These are phyloP conservation scores for Nycteola revayana DNA, from an alignment of 2,888 invertebrate genomes.

Conservation along the genomic window DNA sequence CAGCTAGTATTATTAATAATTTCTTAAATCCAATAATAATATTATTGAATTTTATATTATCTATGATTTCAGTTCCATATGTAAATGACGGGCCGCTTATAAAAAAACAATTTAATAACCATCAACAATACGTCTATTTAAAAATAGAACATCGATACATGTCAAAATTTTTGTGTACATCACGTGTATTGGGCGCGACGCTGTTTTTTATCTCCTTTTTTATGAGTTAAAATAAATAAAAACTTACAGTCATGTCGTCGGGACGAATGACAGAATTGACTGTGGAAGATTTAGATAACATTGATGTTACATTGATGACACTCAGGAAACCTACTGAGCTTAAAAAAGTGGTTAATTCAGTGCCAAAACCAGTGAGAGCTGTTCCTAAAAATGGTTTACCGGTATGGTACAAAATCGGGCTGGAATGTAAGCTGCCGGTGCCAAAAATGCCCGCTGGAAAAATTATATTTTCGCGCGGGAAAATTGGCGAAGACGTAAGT, in stretches of 20 bases:
- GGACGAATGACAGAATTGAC: slow-evolving; percentile 34
- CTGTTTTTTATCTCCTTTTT: slow-evolving; percentile 39
- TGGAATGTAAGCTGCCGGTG: slow-evolving; percentile 79
- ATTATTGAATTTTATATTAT: too few species aligned
- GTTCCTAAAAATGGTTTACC: slow-evolving; percentile 78
- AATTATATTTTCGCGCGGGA: slow-evolving; percentile 76
- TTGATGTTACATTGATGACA: slow-evolving; percentile 63
- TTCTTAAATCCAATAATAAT: too few species aligned
- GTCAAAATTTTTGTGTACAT: slow-evolving; percentile 49
- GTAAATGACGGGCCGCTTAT: slow-evolving; percentile 8
- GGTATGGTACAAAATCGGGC: slow-evolving; percentile 73
- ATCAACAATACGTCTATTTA: slow-evolving; percentile 21
- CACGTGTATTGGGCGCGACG: slow-evolving; percentile 22
- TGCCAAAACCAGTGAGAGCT: slow-evolving; percentile 67
- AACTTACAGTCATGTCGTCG: slow-evolving; percentile 40
- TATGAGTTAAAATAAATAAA: slow-evolving; percentile 26
- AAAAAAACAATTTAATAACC: slow-evolving; percentile 15
- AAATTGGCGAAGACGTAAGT: slow-evolving; percentile 77
- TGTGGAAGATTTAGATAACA: slow-evolving; percentile 48
- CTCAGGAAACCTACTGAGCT: slow-evolving; percentile 70
- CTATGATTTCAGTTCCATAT: too few species aligned
- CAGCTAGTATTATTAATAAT: too few species aligned
- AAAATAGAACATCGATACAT: slow-evolving; percentile 41
- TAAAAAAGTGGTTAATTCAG: slow-evolving; percentile 70
- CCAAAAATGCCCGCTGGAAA: slow-evolving; percentile 76